Evolutionary conservation across 2,797 vertebrate species (phyloP), one percentile per base, ranked within the genome.

Genomic region (Mallotus villosus): DNA sequence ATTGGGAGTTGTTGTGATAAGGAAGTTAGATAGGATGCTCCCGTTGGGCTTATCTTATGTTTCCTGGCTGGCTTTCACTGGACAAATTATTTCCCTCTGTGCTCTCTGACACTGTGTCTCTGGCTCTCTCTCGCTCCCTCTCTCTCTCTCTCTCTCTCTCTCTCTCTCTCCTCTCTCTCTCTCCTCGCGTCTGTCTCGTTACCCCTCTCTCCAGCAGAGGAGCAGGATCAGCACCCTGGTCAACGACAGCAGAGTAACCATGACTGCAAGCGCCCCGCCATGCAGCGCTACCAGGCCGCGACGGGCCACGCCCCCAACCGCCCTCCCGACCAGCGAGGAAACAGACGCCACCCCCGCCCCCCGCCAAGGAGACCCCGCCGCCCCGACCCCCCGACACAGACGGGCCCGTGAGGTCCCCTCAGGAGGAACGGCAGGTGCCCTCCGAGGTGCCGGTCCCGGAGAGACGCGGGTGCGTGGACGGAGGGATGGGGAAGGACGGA

Each of bases 261-360:
- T 0, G 94, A 95, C 72, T 87, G 25, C 24, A 91, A 94, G 65
- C 93, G 93, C 5, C 95, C 95, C 9, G 95, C 95, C 80, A 85
- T 95, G 60, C 93, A 94, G 85, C 91, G 92, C 63, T 96, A 96
- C 81, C 93, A 94, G 68, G 94, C 95, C 4, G 93, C 93, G 16
- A 83, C 93, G 41, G 93, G 91, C 57, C 92, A 93, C 12, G 71
- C 92, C 70, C 90, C 92, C 70, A 90, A 90, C 67, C 78, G 72
- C 14, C 90, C 82, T 32, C 86, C 74, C 0, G 94, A 95, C 72
- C 72, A 88, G 78, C 29, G 83, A 89, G 34, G 91, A 91, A 22
- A 86, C 71, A 60, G 89, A 92, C 1, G 22, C 22, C 5, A 4
- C 63, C 25, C 27, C 61, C 37, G 22, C 63, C 73, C 85, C 63